These are phyloP conservation scores for Enteromius argenteus DNA, from an alignment of 2,797 vertebrate species.

Conservation along the genomic window DNA sequence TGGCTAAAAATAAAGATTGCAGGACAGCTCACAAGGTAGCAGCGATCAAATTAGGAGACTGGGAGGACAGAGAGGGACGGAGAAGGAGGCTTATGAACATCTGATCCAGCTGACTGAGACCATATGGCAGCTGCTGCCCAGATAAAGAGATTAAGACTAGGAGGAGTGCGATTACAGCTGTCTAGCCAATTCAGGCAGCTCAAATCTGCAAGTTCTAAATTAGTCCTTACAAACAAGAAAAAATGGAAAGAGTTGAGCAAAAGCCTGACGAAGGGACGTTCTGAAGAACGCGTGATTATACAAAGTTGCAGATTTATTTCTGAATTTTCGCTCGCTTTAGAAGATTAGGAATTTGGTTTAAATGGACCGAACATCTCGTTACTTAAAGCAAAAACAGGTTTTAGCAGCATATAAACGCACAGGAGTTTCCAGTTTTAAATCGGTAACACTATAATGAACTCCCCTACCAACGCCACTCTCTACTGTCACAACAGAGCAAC, in stretches of 20 bases:
- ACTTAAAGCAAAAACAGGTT: constrained; percentile 11
- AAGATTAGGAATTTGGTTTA: constrained; percentile 15
- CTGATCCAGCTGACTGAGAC: constrained; percentile 99
- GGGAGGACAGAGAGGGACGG: constrained; percentile 89
- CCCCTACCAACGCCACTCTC: constrained; percentile 31
- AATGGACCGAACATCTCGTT: not conserved
- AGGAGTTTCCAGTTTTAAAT: not conserved
- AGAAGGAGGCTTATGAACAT: constrained; percentile 99
- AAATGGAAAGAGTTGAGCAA: constrained; percentile 54
- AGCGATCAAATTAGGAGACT: constrained; percentile 95
- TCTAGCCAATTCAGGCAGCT: constrained; percentile 99
- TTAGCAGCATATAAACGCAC: not conserved
- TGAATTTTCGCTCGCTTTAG: not conserved
- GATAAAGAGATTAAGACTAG: constrained; percentile 99
- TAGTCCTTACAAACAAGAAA: constrained; percentile 85
- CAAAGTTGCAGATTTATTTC: constrained; percentile 43
- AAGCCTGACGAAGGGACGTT: constrained; percentile 64
- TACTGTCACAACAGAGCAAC: constrained; percentile 43
- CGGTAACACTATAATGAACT: not conserved
- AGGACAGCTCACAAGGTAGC: constrained; percentile 94
- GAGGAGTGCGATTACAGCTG: constrained; percentile 99
- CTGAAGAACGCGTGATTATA: constrained; percentile 54
- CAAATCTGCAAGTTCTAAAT: constrained; percentile 99
- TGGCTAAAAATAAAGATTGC: constrained; percentile 99
- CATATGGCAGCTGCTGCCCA: constrained; percentile 99